Evolutionary conservation across 2,113 vertebrate genomes (phyloP).

Genomic region (Otis tarda): DNA sequence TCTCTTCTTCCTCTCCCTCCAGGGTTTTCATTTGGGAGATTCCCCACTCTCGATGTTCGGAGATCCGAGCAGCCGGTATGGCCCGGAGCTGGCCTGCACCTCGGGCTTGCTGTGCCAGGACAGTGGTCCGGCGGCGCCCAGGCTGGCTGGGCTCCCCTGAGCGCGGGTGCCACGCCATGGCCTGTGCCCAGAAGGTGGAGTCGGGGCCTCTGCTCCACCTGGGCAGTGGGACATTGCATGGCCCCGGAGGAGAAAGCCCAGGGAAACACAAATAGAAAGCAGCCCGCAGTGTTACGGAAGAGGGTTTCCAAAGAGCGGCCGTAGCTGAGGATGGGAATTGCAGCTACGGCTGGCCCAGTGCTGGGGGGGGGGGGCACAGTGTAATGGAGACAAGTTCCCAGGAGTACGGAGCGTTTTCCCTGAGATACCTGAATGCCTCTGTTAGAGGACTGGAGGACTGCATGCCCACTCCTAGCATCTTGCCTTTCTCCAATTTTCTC

Average conservation of each 20-base stretch:
- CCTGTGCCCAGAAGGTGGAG: too few species aligned
- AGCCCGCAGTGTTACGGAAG: neutral
- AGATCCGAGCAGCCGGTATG: neutral
- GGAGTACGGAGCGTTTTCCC: rapidly evolving
- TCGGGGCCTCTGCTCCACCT: neutral
- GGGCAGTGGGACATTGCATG: rapidly evolving
- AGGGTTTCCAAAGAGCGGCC: neutral
- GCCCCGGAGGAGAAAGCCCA: neutral
- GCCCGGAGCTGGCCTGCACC: rapidly evolving
- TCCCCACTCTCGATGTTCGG: rapidly evolving
- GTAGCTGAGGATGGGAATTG: neutral
- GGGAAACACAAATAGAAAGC: neutral
- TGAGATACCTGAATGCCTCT: neutral
- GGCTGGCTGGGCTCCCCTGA: neutral
- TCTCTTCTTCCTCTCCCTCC: neutral
- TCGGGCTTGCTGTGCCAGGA: too few species aligned
- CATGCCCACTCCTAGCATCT: neutral
- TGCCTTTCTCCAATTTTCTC: neutral
- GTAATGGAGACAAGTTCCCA: too few species aligned
- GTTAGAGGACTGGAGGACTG: neutral
- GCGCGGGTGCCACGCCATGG: rapidly evolving
- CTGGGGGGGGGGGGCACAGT: neutral
- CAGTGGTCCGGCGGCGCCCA: too few species aligned
- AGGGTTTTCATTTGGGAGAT: neutral
- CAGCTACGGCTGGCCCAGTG: neutral